Evolutionary conservation across 2,797 vertebrate species (phyloP), one percentile per base, ranked within the genome.

Genomic region (Gymnothorax javanicus): DNA sequence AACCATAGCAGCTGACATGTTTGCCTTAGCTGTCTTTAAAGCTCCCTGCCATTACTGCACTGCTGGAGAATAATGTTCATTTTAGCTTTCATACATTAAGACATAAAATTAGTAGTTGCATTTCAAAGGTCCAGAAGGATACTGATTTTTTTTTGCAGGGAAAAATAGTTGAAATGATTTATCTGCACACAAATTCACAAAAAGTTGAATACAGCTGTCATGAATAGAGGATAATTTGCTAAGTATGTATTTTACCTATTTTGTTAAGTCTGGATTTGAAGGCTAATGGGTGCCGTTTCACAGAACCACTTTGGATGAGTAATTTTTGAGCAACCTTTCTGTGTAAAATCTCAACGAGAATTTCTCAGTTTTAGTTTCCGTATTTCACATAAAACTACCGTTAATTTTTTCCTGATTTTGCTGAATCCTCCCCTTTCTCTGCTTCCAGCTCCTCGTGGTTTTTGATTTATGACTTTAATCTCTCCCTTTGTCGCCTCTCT

Each of bases 51-150:
- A 94, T 86, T 93, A 91, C 94, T 91, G 91, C 93, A 88, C 62
- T 85, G 93, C 27, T 50, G 12, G 60, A 43, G 79, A 90, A 60
- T 75, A 50, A 58, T 85, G 17, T 50, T 79, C 87, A 81, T 90
- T 88, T 85, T 91, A 84, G 90, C 94, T 96, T 96, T 93, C 94
- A 96, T 93, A 94, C 92, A 94, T 84, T 89, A 92, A 91, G 25
- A 33, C 23, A 27, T 20, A 62, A 17, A 17, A 62, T 62, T 62
- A 5, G 12, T 62, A 17, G 4, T 62, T 67, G 6, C 9, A n/a
- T 25, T 67, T n/a, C 23, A 67, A n/a, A 67, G 62, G 20, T n/a
- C 6, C 20, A 4, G 20, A n/a, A n/a, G 20, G 20, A 20, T 67
- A 11, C 60, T 62, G 60, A 4, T 15, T 5, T 17, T 5, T 17